Percentiles rank a stretch among this genome's conserved stretches.
Conservation (phyloP, 2,888 invertebrate genomes). For the Tanypteryx hageni region DNA sequence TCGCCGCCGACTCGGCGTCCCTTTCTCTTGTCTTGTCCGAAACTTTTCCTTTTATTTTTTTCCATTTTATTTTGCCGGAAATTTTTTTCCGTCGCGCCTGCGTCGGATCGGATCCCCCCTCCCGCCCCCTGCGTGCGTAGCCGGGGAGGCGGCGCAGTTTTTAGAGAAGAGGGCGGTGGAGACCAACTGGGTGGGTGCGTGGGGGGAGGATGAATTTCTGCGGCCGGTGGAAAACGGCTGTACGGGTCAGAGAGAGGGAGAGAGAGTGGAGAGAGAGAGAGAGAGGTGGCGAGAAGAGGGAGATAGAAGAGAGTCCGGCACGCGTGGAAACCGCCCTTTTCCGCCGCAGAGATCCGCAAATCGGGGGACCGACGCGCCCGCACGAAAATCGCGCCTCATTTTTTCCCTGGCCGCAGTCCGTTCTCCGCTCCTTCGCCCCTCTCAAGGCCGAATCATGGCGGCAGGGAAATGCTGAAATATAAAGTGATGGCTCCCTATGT, state of each 20-base stretch:
- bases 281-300: not conserved
- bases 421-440: not conserved
- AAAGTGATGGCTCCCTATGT: not conserved
- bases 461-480: not conserved
- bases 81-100: slow-evolving; percentile 41
- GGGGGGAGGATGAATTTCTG: not conserved
- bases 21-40: not conserved
- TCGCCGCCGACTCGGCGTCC: not conserved
- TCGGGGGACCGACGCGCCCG: not conserved
- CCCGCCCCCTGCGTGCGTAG: not conserved
- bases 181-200: not conserved
- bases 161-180: not conserved
- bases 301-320: not conserved
- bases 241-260: not conserved
- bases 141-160: not conserved
- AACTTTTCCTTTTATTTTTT: slow-evolving; percentile 61
- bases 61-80: not conserved
- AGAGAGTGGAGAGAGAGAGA: too few relatives aligned
- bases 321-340: not conserved
- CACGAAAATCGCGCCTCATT: not conserved
- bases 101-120: slow-evolving; percentile 2
- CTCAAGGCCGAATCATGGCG: not conserved
- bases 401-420: not conserved
- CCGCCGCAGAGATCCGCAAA: slow-evolving; percentile 14
- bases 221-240: not conserved